Evolutionary conservation across 2,888 invertebrate species (phyloP).

Genomic region (Adelphocoris suturalis): DNA sequence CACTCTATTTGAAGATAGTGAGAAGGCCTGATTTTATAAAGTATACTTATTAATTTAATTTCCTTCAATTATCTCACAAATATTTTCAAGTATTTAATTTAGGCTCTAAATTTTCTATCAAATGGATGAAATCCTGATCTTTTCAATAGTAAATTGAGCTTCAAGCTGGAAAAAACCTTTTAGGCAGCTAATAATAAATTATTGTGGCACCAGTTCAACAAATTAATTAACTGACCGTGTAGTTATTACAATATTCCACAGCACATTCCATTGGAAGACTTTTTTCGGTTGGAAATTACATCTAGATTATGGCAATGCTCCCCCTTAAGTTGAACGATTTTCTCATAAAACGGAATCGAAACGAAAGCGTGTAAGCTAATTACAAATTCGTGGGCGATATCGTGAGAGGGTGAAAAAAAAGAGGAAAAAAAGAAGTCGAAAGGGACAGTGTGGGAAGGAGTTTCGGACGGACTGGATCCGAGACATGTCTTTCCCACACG

Average conservation of each 20-base stretch:
- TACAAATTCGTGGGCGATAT: conserved; percentile 32
- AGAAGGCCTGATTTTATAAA: no score
- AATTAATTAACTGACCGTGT: no score
- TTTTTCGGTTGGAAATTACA: neutral
- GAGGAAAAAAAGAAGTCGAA: conserved; percentile 48
- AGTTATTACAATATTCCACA: neutral
- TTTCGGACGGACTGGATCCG: conserved; percentile 63
- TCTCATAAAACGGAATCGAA: conserved; percentile 19
- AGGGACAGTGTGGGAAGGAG: conserved; percentile 64
- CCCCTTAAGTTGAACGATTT: neutral
- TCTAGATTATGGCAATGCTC: neutral
- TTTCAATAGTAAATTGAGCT: no score
- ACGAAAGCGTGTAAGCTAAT: conserved; percentile 52
- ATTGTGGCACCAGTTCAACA: no score
- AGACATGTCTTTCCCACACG: conserved; percentile 62
- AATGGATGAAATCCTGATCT: no score
- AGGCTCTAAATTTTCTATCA: no score
- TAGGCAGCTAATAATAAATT: no score
- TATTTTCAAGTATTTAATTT: no score
- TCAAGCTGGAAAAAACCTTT: no score
- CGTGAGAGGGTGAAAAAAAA: conserved; percentile 45
- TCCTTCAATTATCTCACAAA: no score
- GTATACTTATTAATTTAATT: no score
- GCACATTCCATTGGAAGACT: neutral
- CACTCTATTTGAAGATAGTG: no score